phyloP scores from a whole-genome alignment of 2,113 vertebrate genomes.

The Amphilophus citrinellus region DNA sequence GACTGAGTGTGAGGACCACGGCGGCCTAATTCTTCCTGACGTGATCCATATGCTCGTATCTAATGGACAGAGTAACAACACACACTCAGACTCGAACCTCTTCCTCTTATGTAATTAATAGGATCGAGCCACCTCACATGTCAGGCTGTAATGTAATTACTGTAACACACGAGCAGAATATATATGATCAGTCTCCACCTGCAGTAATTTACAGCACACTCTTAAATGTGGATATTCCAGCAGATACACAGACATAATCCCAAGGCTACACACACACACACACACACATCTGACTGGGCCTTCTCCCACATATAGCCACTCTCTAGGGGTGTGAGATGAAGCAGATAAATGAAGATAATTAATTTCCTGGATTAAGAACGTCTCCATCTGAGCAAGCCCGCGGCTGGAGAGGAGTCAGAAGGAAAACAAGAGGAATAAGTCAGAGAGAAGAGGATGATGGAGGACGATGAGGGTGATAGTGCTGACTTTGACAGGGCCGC shows the following conservation, averaged over 20 bases:
- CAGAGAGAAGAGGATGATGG: slow-evolving; percentile 45
- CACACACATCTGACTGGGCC: slow-evolving; percentile 6
- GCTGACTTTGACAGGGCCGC: slow-evolving; percentile 65
- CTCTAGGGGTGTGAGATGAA: slow-evolving; percentile 59
- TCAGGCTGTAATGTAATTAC: slow-evolving; percentile 53
- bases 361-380: slow-evolving; percentile 68
- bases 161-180: slow-evolving; percentile 35
- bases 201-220: slow-evolving; percentile 23
- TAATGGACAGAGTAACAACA: slow-evolving; percentile 59
- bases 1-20: slow-evolving; percentile 28
- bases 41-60: slow-evolving; percentile 70
- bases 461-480: slow-evolving; percentile 52
- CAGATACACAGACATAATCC: slow-evolving; percentile 10
- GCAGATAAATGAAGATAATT: slow-evolving; percentile 71
- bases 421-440: slow-evolving; percentile 45
- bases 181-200: slow-evolving; percentile 25
- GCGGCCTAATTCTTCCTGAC: slow-evolving; percentile 64
- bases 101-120: slow-evolving; percentile 70
- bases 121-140: slow-evolving; percentile 49
- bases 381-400: slow-evolving; percentile 57
- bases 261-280: not conserved
- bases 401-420: slow-evolving; percentile 41
- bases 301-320: slow-evolving; percentile 39
- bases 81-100: slow-evolving; percentile 42
- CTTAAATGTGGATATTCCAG: slow-evolving; percentile 15